phyloP scores from a whole-genome alignment of 2,888 invertebrate species.

The Brachynemurus nebulosus region DNA sequence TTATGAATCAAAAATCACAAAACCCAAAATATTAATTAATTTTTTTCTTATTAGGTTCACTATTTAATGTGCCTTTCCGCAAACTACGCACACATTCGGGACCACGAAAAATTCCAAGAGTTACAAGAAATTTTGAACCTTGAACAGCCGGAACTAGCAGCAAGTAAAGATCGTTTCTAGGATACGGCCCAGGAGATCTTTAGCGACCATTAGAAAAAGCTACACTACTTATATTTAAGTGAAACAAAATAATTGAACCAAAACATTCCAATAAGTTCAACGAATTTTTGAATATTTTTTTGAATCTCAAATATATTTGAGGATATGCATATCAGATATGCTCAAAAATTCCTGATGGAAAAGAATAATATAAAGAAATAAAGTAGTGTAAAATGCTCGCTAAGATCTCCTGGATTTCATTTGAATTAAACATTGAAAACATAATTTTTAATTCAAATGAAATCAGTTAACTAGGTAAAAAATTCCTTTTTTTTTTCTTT shows the following conservation, averaged over 20 bases:
- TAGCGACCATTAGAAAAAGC: conserved; percentile 16
- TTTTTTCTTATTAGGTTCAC: conserved; percentile 42
- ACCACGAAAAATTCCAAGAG: conserved; percentile 88
- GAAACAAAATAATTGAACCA: background rate
- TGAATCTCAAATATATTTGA: no score
- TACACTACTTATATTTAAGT: background rate
- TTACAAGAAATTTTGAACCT: conserved; percentile 79
- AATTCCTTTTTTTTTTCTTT: no score
- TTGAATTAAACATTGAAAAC: background rate
- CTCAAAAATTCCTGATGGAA: no score
- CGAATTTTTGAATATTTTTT: background rate
- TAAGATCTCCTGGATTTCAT: background rate
- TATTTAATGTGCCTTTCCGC: conserved; percentile 91
- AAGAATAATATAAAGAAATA: no score
- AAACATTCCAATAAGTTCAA: background rate
- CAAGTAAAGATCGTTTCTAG: conserved; percentile 82
- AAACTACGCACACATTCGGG: conserved; percentile 89
- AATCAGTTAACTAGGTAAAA: conserved; percentile 2
- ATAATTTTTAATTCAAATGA: background rate
- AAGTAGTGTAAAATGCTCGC: no score
- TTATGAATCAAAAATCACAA: no score
- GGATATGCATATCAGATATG: no score
- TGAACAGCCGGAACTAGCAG: conserved; percentile 56
- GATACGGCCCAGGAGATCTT: conserved; percentile 56
- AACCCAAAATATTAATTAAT: no score